A percentile compares a stretch with the other conserved stretches of the same genome.
These are phyloP conservation scores for Trididemnum miniatum DNA, from an alignment of 23 tunicate genomes.

Conservation along the genomic window DNA sequence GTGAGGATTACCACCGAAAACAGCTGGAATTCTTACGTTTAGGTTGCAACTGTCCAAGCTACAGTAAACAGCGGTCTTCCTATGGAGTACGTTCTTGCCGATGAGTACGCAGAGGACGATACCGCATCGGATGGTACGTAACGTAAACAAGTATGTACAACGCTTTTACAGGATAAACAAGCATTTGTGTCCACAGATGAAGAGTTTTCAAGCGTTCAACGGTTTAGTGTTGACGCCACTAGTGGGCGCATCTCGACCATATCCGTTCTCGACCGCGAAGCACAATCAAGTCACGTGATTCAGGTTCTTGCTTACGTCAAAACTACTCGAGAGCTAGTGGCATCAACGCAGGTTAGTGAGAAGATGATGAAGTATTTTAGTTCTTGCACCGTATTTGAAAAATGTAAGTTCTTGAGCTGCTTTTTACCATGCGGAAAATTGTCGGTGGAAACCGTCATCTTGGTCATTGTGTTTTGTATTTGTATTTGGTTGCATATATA, in stretches of 20 bases:
- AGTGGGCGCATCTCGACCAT: slow-evolving; percentile 30
- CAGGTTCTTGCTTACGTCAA: slow-evolving; percentile 45
- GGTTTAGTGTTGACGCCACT: slow-evolving; percentile 29
- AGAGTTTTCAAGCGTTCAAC: no score
- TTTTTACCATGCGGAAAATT: no score
- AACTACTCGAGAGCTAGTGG: slow-evolving; percentile 45
- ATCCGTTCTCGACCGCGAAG: slow-evolving; percentile 37
- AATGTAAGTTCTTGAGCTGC: no score
- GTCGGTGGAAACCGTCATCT: no score
- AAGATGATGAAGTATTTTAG: no score
- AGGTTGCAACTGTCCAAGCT: slow-evolving; percentile 27
- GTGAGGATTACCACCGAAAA: background rate
- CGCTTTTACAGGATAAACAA: no score
- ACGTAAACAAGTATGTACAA: no score
- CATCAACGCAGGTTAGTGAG: slow-evolving; percentile 48
- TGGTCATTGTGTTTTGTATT: no score
- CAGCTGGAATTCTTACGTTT: background rate
- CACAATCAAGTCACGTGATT: background rate
- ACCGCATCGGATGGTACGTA: no score
- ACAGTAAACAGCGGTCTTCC: background rate
- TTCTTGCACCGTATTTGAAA: no score
- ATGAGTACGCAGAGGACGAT: background rate
- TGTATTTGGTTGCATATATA: no score
- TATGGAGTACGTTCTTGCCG: slow-evolving; percentile 6
- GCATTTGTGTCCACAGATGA: no score